Evolutionary conservation across 2,797 vertebrate species (phyloP).

Genomic region (Pipistrellus pygmaeus): DNA sequence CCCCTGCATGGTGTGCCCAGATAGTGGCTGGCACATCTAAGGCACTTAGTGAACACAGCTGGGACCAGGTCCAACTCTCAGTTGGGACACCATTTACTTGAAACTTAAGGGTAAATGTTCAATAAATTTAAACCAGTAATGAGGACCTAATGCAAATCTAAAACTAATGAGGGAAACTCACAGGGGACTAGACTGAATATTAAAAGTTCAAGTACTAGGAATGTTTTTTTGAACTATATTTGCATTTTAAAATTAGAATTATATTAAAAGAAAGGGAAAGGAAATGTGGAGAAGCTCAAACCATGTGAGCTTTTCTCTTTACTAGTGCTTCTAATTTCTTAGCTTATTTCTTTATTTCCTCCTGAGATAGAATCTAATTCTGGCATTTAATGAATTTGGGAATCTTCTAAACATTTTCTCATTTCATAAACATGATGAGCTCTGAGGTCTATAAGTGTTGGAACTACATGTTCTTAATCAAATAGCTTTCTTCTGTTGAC

Average conservation of each 20-base stretch:
- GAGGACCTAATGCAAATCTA: neutral
- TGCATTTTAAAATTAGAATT: constrained; percentile 52
- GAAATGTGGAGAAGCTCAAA: neutral
- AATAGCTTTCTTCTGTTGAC: neutral
- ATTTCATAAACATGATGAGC: constrained; percentile 38
- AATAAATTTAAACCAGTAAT: constrained; percentile 14
- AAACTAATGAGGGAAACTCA: constrained; percentile 44
- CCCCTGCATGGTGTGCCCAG: neutral
- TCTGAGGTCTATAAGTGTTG: neutral
- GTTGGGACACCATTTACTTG: neutral
- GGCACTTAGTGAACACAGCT: neutral
- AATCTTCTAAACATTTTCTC: constrained; percentile 32
- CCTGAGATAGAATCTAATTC: constrained; percentile 48
- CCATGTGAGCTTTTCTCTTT: neutral
- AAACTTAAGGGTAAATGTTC: neutral
- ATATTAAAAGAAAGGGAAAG: neutral
- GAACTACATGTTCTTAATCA: neutral
- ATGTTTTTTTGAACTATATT: constrained; percentile 22
- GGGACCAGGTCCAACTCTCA: neutral
- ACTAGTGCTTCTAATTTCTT: neutral
- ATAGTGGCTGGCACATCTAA: neutral
- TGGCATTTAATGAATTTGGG: constrained; percentile 21
- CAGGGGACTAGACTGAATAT: neutral
- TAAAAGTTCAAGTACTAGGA: constrained; percentile 2
- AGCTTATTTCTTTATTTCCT: constrained; percentile 18